Conservation (phyloP, 1,140 invertebrate species). For the Cydia amplana region DNA sequence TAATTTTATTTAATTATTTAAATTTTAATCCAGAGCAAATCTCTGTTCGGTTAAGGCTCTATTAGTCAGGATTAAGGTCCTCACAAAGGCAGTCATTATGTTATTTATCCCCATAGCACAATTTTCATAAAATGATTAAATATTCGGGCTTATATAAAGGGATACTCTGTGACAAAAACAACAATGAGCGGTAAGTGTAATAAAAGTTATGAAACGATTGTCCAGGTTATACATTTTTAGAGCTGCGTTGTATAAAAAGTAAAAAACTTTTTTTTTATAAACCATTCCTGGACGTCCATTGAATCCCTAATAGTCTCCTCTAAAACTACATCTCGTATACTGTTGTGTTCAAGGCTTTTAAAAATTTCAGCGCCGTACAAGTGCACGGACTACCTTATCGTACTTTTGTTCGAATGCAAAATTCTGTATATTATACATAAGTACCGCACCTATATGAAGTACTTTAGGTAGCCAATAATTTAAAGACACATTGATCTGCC, state of each 20-base stretch:
- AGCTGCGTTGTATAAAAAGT: too few relatives aligned
- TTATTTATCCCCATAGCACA: background rate
- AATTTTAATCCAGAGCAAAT: background rate
- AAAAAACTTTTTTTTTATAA: too few relatives aligned
- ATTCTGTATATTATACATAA: too few relatives aligned
- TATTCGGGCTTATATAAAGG: background rate
- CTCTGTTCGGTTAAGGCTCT: background rate
- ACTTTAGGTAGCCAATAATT: background rate
- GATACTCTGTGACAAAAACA: background rate
- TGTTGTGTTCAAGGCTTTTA: too few relatives aligned
- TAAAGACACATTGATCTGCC: background rate
- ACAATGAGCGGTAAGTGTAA: background rate
- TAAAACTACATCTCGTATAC: too few relatives aligned
- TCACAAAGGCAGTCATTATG: background rate
- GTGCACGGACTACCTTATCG: too few relatives aligned
- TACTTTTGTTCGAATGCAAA: too few relatives aligned
- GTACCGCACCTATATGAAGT: background rate
- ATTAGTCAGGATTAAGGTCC: conserved; percentile 1
- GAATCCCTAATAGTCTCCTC: too few relatives aligned
- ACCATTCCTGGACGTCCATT: too few relatives aligned
- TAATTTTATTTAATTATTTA: too few relatives aligned
- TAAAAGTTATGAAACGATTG: background rate
- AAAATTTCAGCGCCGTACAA: too few relatives aligned
- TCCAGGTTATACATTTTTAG: too few relatives aligned
- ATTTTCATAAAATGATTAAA: background rate